phyloP scores from a whole-genome alignment of 2,113 vertebrate species.

The Microcebus ravelobensis region DNA sequence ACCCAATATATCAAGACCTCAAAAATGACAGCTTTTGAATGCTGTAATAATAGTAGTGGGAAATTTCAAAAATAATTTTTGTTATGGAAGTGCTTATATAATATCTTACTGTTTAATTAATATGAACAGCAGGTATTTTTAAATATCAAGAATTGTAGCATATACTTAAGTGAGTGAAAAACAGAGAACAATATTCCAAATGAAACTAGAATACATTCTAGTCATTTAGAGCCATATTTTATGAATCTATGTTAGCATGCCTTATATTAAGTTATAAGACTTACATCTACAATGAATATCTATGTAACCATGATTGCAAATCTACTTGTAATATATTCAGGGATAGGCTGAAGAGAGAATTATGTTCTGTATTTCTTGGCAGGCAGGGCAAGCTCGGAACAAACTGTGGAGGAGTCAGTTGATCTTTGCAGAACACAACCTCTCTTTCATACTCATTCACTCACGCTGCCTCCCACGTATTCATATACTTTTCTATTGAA shows the following conservation, averaged over 20 bases:
- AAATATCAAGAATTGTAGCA: not conserved
- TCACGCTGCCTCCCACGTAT: not conserved
- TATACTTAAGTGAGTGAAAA: not conserved
- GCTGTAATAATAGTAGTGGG: not conserved
- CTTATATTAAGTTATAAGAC: not conserved
- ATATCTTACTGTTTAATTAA: not conserved
- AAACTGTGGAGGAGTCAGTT: not conserved
- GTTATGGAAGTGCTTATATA: not conserved
- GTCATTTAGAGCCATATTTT: constrained; percentile 5
- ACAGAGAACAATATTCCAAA: not conserved
- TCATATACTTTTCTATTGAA: not conserved
- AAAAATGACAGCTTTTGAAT: not conserved
- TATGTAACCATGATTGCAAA: constrained; percentile 10
- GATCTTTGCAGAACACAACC: not conserved
- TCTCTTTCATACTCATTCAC: not conserved
- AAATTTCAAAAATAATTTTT: constrained; percentile 16
- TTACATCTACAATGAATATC: constrained; percentile 22
- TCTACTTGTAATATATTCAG: not conserved
- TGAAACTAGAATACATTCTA: not conserved
- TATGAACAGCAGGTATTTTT: not conserved
- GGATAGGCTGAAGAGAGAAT: not conserved
- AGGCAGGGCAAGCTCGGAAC: not conserved
- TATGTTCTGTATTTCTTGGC: constrained; percentile 7
- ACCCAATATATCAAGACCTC: not conserved
- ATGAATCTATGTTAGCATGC: not conserved